phyloP scores from a whole-genome alignment of 2,113 vertebrate genomes.

The Muntiacus reevesi region DNA sequence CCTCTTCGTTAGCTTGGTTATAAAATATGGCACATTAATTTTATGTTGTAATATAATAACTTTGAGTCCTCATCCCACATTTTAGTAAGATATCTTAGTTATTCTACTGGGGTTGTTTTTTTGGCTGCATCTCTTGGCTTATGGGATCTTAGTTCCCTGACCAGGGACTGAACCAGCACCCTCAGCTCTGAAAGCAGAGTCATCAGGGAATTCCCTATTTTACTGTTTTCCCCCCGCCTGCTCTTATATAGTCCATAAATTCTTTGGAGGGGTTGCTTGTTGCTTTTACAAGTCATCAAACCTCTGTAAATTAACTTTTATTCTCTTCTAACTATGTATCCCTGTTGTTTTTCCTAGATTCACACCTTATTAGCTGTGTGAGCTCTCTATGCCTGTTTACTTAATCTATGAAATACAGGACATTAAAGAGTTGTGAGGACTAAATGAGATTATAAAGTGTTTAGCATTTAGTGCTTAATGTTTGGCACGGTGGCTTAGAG shows the following conservation, averaged over 20 bases:
- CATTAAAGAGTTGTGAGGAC: background rate
- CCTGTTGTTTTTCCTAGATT: background rate
- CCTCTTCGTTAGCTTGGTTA: conserved; percentile 17
- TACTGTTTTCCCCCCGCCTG: background rate
- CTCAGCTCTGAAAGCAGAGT: background rate
- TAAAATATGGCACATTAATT: conserved; percentile 32
- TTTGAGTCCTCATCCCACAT: background rate
- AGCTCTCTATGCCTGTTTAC: background rate
- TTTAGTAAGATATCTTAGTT: conserved; percentile 26
- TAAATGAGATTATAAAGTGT: background rate
- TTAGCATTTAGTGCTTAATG: background rate
- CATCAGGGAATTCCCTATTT: background rate
- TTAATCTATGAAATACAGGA: background rate
- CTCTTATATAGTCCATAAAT: background rate
- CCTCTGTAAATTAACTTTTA: background rate
- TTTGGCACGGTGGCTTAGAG: background rate
- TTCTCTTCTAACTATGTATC: background rate
- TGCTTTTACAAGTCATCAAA: background rate
- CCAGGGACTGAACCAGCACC: background rate
- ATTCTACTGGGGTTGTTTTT: background rate
- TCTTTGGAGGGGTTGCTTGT: background rate
- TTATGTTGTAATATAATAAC: conserved; percentile 24
- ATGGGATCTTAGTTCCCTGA: background rate
- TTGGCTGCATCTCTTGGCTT: background rate
- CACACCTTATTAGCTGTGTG: background rate